phyloP scores from a whole-genome alignment of 2,113 vertebrate genomes.

The Formicarius rufipectus region DNA sequence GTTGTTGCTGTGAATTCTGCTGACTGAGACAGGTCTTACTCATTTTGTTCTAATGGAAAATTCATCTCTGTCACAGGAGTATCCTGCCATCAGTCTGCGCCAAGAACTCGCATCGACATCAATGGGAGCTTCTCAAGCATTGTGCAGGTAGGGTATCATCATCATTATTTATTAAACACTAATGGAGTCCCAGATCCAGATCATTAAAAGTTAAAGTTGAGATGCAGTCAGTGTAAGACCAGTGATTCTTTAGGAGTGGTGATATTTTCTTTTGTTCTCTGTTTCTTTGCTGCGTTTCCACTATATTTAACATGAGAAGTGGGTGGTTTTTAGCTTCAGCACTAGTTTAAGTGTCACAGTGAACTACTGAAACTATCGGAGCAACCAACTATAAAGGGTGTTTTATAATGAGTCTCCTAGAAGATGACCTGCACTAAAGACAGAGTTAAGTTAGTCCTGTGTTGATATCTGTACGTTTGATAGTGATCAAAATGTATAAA shows the following conservation, averaged over 20 bases:
- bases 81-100: constrained; percentile 31
- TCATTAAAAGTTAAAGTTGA: constrained; percentile 12
- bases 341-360: neutral
- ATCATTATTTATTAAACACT: constrained; percentile 56
- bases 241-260: neutral
- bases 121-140: neutral
- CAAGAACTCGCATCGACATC: neutral
- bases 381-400: neutral
- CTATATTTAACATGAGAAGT: neutral
- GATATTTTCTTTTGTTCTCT: neutral
- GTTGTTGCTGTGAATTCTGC: constrained; percentile 34
- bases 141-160: constrained; percentile 28
- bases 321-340: neutral
- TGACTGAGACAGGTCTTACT: constrained; percentile 50
- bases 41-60: constrained; percentile 62
- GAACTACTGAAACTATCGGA: neutral
- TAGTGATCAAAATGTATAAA: neutral
- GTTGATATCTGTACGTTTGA: neutral
- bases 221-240: neutral
- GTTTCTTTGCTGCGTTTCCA: neutral
- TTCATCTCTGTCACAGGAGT: constrained; percentile 46
- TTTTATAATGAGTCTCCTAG: neutral
- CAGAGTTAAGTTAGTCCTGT: neutral
- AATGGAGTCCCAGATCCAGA: neutral
- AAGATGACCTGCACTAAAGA: neutral